phyloP scores from a whole-genome alignment of 2,797 vertebrate species.

The Liparis tanakae region DNA sequence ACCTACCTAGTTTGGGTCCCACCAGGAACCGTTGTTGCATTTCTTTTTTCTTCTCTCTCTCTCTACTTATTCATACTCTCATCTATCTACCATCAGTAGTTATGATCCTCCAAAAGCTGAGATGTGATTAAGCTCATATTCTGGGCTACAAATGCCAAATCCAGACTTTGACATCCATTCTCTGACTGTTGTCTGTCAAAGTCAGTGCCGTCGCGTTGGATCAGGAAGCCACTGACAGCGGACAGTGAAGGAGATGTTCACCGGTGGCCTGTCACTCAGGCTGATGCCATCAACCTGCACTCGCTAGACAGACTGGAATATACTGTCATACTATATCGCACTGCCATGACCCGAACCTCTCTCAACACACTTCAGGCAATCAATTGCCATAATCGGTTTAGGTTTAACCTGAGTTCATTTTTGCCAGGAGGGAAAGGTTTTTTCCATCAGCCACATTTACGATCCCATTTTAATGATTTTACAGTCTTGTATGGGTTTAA shows the following conservation, averaged over 20 bases:
- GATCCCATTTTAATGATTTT: not conserved
- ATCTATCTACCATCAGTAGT: slow-evolving; percentile 4
- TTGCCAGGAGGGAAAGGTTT: not conserved
- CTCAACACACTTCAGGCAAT: slow-evolving; percentile 25
- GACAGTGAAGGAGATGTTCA: slow-evolving; percentile 44
- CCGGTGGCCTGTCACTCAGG: slow-evolving; percentile 58
- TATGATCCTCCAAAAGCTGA: slow-evolving; percentile 7
- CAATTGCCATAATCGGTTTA: not conserved
- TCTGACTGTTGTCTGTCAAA: slow-evolving; percentile 53
- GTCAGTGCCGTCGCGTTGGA: slow-evolving; percentile 37
- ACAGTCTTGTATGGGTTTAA: not conserved
- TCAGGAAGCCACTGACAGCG: slow-evolving; percentile 44
- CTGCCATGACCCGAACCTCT: slow-evolving; percentile 16
- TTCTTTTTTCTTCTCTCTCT: not conserved
- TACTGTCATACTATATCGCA: slow-evolving; percentile 27
- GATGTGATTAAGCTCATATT: slow-evolving; percentile 18
- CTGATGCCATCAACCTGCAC: slow-evolving; percentile 47
- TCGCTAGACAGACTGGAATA: slow-evolving; percentile 30
- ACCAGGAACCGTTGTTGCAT: not conserved
- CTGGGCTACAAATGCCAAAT: slow-evolving; percentile 36
- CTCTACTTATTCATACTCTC: not conserved
- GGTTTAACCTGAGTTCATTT: not conserved
- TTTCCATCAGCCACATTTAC: not conserved
- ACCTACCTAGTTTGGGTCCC: not conserved
- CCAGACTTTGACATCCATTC: slow-evolving; percentile 29